Conservation (phyloP, 2,888 invertebrate species). For the Drosophila cognata region DNA sequence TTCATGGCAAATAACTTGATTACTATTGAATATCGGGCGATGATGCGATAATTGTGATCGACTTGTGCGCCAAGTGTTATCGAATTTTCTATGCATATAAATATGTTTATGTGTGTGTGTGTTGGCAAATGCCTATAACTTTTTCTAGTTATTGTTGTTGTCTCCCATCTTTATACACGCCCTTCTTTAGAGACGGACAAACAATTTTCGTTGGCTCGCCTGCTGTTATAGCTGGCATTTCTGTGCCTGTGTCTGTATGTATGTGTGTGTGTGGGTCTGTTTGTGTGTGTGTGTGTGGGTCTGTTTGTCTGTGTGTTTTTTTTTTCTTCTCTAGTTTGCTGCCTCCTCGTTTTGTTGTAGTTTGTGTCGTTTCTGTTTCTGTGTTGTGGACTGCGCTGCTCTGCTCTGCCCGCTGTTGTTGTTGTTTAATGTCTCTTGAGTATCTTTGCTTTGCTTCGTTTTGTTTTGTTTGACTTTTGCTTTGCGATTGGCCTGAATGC, state of each 20-base stretch:
- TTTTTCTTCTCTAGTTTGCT: slow-evolving; percentile 24
- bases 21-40: slow-evolving; percentile 23
- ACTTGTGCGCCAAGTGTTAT: slow-evolving; percentile 33
- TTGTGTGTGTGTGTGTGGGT: not conserved
- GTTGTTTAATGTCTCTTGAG: slow-evolving; percentile 52
- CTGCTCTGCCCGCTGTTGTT: slow-evolving; percentile 14
- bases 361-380: slow-evolving; percentile 49
- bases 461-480: slow-evolving; percentile 50
- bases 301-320: not conserved
- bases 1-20: slow-evolving; percentile 44
- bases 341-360: slow-evolving; percentile 49
- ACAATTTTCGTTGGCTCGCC: slow-evolving; percentile 44
- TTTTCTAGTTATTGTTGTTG: slow-evolving; percentile 12
- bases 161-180: slow-evolving; percentile 38
- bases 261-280: not conserved
- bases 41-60: slow-evolving; percentile 25
- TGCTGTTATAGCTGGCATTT: slow-evolving; percentile 20
- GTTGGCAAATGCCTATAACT: slow-evolving; percentile 32
- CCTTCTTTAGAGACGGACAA: slow-evolving; percentile 45
- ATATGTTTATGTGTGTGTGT: not conserved
- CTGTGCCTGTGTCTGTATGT: not conserved
- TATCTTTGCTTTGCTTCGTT: slow-evolving; percentile 47
- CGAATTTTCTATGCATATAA: not conserved
- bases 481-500: slow-evolving; percentile 82
- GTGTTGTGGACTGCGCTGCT: slow-evolving; percentile 23